phyloP scores from a whole-genome alignment of 2,797 vertebrate genomes.

The Meriones psammophilus region DNA sequence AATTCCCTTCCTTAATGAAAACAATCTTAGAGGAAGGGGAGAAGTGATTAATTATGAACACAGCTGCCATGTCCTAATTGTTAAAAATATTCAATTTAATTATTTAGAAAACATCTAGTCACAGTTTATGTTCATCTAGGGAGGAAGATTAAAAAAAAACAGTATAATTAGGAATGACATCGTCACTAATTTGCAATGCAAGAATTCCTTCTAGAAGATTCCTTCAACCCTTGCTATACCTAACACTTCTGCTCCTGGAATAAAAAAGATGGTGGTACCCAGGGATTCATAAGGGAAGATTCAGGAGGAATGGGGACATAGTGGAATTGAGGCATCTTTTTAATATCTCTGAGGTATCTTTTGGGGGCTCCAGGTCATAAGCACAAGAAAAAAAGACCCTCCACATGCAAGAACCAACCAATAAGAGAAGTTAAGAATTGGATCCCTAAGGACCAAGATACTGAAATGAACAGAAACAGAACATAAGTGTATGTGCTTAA shows the following conservation, averaged over 20 bases:
- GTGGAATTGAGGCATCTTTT: background rate
- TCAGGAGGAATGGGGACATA: background rate
- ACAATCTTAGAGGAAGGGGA: conserved; percentile 34
- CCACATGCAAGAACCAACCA: background rate
- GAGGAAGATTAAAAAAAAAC: conserved; percentile 62
- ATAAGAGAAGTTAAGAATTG: background rate
- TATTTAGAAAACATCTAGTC: conserved; percentile 80
- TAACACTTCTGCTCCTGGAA: background rate
- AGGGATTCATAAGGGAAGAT: background rate
- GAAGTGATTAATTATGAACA: conserved; percentile 64
- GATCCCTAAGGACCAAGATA: background rate
- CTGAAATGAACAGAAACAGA: background rate
- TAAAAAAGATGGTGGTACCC: background rate
- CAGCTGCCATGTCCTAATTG: conserved; percentile 69
- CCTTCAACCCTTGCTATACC: background rate
- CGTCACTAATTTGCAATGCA: conserved; percentile 69
- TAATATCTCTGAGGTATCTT: background rate
- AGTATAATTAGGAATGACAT: conserved; percentile 76
- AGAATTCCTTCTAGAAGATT: conserved; percentile 38
- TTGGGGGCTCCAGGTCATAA: background rate
- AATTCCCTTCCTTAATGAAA: conserved; percentile 61
- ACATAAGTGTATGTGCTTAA: background rate
- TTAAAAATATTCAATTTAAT: conserved; percentile 80
- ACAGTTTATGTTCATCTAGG: conserved; percentile 72
- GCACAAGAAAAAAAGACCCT: background rate